Evolutionary conservation across 1,140 invertebrate species (phyloP).

Genomic region (Eriocheir sinensis): DNA sequence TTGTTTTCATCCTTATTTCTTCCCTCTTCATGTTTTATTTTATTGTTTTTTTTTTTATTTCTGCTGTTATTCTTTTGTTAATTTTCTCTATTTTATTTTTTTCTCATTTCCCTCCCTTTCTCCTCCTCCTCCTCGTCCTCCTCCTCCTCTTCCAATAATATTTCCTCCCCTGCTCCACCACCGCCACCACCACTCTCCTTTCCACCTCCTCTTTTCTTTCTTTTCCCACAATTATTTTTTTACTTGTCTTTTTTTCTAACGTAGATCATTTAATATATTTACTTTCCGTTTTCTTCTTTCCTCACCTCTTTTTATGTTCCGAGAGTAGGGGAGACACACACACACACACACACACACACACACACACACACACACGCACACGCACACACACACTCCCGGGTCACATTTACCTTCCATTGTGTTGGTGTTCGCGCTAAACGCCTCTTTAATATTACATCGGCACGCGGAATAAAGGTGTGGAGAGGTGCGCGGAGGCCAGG

Average conservation of each 20-base stretch:
- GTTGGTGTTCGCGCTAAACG: constrained; percentile 70
- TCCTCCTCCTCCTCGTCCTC: not conserved
- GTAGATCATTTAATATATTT: not conserved
- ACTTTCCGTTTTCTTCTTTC: too few species aligned
- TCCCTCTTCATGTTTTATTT: too few species aligned
- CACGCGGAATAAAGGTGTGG: not conserved
- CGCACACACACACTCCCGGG: constrained; percentile 49
- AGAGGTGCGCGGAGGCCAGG: not conserved
- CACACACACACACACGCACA: too few species aligned
- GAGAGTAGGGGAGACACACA: not conserved
- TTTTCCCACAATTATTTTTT: not conserved
- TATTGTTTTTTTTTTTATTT: too few species aligned
- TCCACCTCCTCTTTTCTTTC: too few species aligned
- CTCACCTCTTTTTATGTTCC: too few species aligned
- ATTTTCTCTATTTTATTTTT: too few species aligned
- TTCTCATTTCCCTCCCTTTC: not conserved
- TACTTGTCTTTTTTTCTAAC: not conserved
- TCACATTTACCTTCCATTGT: constrained; percentile 56
- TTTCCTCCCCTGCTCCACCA: too few species aligned
- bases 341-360: too few species aligned
- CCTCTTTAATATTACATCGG: constrained; percentile 65
- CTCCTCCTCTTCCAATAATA: not conserved
- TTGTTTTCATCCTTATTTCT: too few species aligned
- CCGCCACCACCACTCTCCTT: too few species aligned
- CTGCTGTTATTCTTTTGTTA: too few species aligned